Percentiles rank a stretch among this genome's conserved stretches.
Conservation (phyloP, 2,888 invertebrate genomes). For the Drosophila prostipennis region DNA sequence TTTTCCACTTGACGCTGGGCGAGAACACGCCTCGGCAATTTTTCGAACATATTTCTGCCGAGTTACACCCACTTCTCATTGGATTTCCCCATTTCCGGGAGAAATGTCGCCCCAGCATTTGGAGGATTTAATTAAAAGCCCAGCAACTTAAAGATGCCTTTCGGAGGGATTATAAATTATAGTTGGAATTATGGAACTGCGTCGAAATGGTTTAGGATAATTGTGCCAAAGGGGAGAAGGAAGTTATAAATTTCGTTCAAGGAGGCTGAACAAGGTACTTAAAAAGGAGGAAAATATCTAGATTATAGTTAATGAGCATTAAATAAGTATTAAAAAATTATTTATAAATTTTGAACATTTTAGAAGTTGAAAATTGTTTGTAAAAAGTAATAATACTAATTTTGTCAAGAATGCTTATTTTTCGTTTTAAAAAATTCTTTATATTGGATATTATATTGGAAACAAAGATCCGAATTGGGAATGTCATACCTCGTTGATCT, state of each 20-base stretch:
- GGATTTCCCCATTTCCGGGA: conserved; percentile 22
- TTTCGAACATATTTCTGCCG: conserved; percentile 76
- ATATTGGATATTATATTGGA: too few relatives aligned
- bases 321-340: too few relatives aligned
- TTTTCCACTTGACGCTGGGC: conserved; percentile 56
- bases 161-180: conserved; percentile 30
- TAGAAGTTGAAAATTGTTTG: too few relatives aligned
- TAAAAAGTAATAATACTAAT: too few relatives aligned
- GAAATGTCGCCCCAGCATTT: conserved; percentile 24
- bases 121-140: conserved; percentile 43
- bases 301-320: background rate
- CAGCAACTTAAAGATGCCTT: conserved; percentile 30
- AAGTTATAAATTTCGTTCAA: conserved; percentile 2
- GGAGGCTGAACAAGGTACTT: background rate
- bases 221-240: background rate
- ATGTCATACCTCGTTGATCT: too few relatives aligned
- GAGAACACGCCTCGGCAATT: conserved; percentile 74
- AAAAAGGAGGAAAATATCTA: background rate
- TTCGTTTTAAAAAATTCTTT: too few relatives aligned
- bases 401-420: too few relatives aligned
- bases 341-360: too few relatives aligned
- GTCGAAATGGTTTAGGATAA: conserved; percentile 16
- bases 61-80: conserved; percentile 44
- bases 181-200: conserved; percentile 14
- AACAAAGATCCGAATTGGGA: too few relatives aligned